Evolutionary conservation across 2,888 invertebrate species (phyloP).

Genomic region (Galeopsomyia nigrocyanea): DNA sequence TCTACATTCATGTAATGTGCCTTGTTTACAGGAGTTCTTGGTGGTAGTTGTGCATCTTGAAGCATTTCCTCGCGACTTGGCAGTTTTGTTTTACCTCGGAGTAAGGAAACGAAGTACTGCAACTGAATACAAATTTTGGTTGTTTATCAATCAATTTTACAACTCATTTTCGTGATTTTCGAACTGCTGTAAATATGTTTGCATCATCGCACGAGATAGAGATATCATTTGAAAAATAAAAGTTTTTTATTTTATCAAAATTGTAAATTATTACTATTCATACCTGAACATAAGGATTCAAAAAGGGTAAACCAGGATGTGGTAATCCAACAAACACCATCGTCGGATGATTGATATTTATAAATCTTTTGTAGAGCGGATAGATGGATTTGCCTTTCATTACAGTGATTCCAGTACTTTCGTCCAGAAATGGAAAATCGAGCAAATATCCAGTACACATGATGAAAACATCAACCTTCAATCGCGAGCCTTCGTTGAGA

Average conservation of each 20-base stretch:
- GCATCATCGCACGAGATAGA: no score
- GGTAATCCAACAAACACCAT: conserved; percentile 84
- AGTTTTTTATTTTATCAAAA: not conserved
- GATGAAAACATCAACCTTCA: conserved; percentile 76
- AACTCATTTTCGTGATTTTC: not conserved
- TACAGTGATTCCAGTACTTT: conserved; percentile 72
- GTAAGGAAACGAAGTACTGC: conserved; percentile 74
- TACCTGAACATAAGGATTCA: conserved; percentile 82
- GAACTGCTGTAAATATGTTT: not conserved
- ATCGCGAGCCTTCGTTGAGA: conserved; percentile 75
- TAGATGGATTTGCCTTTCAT: conserved; percentile 72
- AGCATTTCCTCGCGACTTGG: conserved; percentile 79
- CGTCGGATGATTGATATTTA: conserved; percentile 81
- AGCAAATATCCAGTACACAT: conserved; percentile 84
- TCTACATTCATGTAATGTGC: conserved; percentile 66
- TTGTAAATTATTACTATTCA: not conserved
- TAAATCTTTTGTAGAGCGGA: conserved; percentile 82
- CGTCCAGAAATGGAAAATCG: conserved; percentile 78
- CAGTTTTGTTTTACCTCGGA: conserved; percentile 73
- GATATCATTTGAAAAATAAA: not conserved
- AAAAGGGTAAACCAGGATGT: conserved; percentile 76
- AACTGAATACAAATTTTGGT: conserved; percentile 68
- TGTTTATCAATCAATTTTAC: not conserved
- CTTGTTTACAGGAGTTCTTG: conserved; percentile 58
- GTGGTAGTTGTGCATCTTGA: conserved; percentile 69